Base-by-base conservation (phyloP, 2,113 vertebrate species). In the Dipodomys merriami region DNA sequence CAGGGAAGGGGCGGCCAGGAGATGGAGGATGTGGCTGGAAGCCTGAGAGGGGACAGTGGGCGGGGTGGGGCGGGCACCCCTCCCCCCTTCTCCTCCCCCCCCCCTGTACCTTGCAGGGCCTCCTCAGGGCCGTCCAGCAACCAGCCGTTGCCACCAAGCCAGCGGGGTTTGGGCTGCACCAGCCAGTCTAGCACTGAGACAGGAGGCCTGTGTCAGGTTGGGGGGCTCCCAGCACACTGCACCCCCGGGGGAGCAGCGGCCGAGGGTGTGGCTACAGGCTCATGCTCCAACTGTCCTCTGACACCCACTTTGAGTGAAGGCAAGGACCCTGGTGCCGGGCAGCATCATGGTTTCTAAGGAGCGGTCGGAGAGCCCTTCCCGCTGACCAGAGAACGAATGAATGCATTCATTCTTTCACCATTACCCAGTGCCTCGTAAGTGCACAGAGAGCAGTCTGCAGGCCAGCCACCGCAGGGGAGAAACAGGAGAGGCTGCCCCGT, bases 81-180 rank as follows among this genome's bases (percentile, higher is more conserved):
- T 39, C 39, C 49, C 49, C 49, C 49, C 8, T 11, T 2, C 49
- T 7, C 49, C 49, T 1, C 8, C 49, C 1, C 49, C 49, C 15
- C 53, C 15, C n/a, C 7, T 15, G 30, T 97, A 99, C 99, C 99
- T 98, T 99, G 99, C 62, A 99, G 96, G 33, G 98, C 98, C 96
- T 99, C 99, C 95, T 99, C 98, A 0, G 99, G 99, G 22, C 99
- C 99, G 0, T 99, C 99, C 18, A 99, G 97, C 81, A 99, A 98
- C 99, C 99, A 99, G 64, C 99, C 99, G 0, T 99, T 99, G 44
- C 99, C 99, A 30, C 99, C 99, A 79, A 99, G 96, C 99, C 99
- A 99, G 77, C 99, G 98, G 46, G 99, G 99, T 84, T 99, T 99
- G 25, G 99, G 99, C 97, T 99, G 99, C 82, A 99, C 98, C 97